These are phyloP conservation scores for Stomatorhinus ivindoensis DNA, from an alignment of 2,113 vertebrate genomes.

Conservation along the genomic window DNA sequence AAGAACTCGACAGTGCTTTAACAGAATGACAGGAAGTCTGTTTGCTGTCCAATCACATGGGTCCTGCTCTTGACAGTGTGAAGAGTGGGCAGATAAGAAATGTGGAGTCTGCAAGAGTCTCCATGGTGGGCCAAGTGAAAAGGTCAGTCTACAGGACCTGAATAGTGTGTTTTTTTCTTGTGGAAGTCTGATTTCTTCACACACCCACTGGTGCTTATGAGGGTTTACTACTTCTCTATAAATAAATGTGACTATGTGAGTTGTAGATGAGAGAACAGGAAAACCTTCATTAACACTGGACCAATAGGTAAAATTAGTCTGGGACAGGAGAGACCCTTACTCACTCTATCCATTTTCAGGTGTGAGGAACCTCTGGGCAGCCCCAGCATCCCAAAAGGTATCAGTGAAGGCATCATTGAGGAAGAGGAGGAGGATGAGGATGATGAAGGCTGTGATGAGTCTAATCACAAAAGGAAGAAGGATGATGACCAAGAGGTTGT, in stretches of 20 bases:
- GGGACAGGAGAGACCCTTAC: not conserved
- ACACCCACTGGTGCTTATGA: not conserved
- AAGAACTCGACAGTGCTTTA: not conserved
- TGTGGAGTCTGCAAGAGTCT: constrained; percentile 87
- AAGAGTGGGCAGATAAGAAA: constrained; percentile 97
- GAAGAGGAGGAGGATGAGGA: constrained; percentile 91
- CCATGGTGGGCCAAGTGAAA: constrained; percentile 95
- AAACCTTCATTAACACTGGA: not conserved
- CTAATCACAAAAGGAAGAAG: constrained; percentile 86
- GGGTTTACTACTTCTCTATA: not conserved
- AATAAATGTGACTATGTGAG: not conserved
- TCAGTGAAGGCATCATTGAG: constrained; percentile 86
- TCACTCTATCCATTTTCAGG: constrained; percentile 43
- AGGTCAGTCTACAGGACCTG: constrained; percentile 60
- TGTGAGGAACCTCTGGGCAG: constrained; percentile 75
- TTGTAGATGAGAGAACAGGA: not conserved
- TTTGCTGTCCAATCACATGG: not conserved
- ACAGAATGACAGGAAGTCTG: not conserved
- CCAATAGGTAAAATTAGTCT: not conserved
- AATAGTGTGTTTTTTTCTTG: not conserved
- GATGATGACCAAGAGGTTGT: constrained; percentile 85
- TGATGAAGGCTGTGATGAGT: constrained; percentile 64
- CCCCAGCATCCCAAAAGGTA: constrained; percentile 73
- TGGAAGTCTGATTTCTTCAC: not conserved
- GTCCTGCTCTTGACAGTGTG: constrained; percentile 59